Evolutionary conservation across 2,888 invertebrate genomes (phyloP).

Genomic region (Mechanitis mazaeus): DNA sequence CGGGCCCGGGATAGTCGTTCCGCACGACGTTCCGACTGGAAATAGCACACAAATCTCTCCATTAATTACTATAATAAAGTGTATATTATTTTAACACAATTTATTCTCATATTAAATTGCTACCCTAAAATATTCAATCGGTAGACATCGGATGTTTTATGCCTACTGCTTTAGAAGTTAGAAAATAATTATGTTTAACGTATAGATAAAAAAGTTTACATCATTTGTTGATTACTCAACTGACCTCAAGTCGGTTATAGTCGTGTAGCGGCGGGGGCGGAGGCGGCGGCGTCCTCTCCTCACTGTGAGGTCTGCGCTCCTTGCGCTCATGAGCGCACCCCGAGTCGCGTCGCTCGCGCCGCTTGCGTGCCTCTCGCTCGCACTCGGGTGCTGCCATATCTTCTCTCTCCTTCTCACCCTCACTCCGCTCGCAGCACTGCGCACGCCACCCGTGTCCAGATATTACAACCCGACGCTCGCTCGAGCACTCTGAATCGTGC

Average conservation of each 20-base stretch:
- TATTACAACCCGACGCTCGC: slow-evolving; percentile 69
- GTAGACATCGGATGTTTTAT: too few species aligned
- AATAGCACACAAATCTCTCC: slow-evolving; percentile 13
- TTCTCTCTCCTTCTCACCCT: slow-evolving; percentile 57
- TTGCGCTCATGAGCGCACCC: slow-evolving; percentile 71
- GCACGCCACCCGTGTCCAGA: slow-evolving; percentile 70
- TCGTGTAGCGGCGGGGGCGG: slow-evolving; percentile 68
- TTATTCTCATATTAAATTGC: too few species aligned
- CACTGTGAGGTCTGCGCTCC: slow-evolving; percentile 67
- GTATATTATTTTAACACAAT: too few species aligned
- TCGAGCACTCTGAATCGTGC: slow-evolving; percentile 66
- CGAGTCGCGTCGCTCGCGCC: slow-evolving; percentile 78
- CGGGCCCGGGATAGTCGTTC: slow-evolving; percentile 66
- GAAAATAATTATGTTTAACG: too few species aligned
- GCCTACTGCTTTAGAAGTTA: too few species aligned
- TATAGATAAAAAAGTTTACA: too few species aligned
- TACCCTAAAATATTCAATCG: too few species aligned
- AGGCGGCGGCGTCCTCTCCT: slow-evolving; percentile 64
- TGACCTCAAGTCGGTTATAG: slow-evolving; percentile 65
- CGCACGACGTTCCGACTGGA: slow-evolving; percentile 66
- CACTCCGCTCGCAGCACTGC: slow-evolving; percentile 66
- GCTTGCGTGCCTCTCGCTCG: slow-evolving; percentile 77
- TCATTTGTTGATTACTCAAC: neutral
- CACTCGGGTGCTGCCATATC: slow-evolving; percentile 75
- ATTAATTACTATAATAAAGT: too few species aligned